These are phyloP conservation scores for Zaprionus gabonicus DNA, from an alignment of 1,140 invertebrate genomes.

Conservation along the genomic window DNA sequence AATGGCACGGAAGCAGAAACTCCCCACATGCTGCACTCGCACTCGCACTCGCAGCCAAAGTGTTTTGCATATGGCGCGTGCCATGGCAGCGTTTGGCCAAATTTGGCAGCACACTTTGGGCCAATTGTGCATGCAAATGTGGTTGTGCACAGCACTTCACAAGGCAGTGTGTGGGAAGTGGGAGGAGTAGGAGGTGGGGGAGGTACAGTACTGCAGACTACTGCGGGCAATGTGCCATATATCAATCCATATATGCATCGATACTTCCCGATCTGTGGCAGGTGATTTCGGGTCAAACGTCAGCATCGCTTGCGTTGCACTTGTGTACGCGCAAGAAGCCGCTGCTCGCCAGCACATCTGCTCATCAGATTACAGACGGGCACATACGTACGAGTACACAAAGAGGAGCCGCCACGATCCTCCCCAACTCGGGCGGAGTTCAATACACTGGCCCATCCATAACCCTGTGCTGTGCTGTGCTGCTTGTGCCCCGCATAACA, in stretches of 20 bases:
- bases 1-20: slow-evolving; percentile 76
- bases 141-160: slow-evolving; percentile 58
- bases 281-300: slow-evolving; percentile 73
- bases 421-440: slow-evolving; percentile 23
- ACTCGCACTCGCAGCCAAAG: slow-evolving; percentile 18
- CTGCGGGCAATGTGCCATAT: slow-evolving; percentile 49
- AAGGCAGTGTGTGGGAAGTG: slow-evolving; percentile 16
- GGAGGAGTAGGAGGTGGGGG: slow-evolving; percentile 8
- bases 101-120: slow-evolving; percentile 57
- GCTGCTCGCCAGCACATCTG: slow-evolving; percentile 64
- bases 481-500: slow-evolving; percentile 30
- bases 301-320: slow-evolving; percentile 29
- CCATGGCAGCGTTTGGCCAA: slow-evolving; percentile 68
- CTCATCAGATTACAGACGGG: slow-evolving; percentile 58
- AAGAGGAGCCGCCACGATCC: slow-evolving; percentile 28
- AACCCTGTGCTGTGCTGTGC: slow-evolving; percentile 5
- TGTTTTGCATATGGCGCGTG: slow-evolving; percentile 77
- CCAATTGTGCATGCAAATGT: slow-evolving; percentile 65
- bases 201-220: background rate
- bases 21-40: slow-evolving; percentile 25
- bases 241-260: slow-evolving; percentile 53
- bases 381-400: slow-evolving; percentile 2
- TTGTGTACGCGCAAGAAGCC: slow-evolving; percentile 19
- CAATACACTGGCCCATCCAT: slow-evolving; percentile 28
- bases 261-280: slow-evolving; percentile 51